Evolutionary conservation across 2,888 invertebrate species (phyloP), one percentile per base, ranked within the genome.

Genomic region (Caenorhabditis virilis): DNA sequence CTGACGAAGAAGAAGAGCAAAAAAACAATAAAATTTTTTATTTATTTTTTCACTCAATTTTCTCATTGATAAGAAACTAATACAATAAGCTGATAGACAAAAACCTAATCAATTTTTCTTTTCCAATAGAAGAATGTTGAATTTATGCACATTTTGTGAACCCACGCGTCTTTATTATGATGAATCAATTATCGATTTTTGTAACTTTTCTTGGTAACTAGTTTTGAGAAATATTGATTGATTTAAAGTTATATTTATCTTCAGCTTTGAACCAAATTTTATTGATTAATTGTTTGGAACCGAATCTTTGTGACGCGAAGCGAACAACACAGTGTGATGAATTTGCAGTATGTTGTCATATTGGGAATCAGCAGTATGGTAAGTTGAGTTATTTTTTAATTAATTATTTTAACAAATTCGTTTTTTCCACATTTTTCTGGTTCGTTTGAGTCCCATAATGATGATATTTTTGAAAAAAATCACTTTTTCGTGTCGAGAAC

Each of bases 251-350:
- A 47, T 35, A 46, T 52, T 52, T 53, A 11, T 49, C 22, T 33
- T 59, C 43, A 18, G 7, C n/a, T 45, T 30, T 25, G 2, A 42
- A 26, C 42, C 51, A 50, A 18, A 0, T 59, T 47, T 38, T 41
- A 36, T 30, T n/a, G n/a, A n/a, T n/a, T n/a, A n/a, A n/a, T n/a
- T n/a, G 23, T 23, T 23, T 30, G 4, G 67, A 67, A 7, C 71
- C 71, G n/a, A 72, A 72, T 51, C 27, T 72, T n/a, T 72, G 72
- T 30, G 68, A 72, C 36, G 50, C 59, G 13, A 69, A 68, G 30
- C 49, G 60, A 39, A 72, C 56, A 15, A 53, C 62, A n/a, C 68
- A 68, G 39, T 72, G 72, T 47, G 65, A 65, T 43, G 63, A 69
- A 22, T 68, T 57, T 39, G 55, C 68, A 11, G 62, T 68, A 2